Evolutionary conservation across 2,113 vertebrate species (phyloP), one percentile per base, ranked within the genome.

Genomic region (Ramphastos sulfuratus): DNA sequence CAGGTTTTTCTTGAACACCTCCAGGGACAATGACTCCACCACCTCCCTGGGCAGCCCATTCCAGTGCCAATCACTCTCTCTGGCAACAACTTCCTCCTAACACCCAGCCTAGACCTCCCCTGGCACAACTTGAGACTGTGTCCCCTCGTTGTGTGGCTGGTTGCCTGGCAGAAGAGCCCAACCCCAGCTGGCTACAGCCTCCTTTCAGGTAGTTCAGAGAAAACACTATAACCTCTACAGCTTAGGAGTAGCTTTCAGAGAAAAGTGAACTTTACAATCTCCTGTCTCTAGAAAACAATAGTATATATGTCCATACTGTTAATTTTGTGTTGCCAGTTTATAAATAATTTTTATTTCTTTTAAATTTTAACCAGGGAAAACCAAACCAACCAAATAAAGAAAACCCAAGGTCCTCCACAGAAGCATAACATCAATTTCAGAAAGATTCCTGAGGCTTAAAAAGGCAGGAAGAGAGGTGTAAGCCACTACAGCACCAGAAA

Each of bases 291-390:
- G 50, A 88, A 94, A 91, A 72, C 58, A 85, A 69, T 21, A 18
- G 19, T 23, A 84, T n/a, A 8, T 90, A 89, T 55, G 70, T 30
- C 54, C 82, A 66, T 74, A 73, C 31, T 9, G 24, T 86, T 89
- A 89, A 82, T 80, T 94, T 91, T 64, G 33, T 65, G 23, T 70
- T 85, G 64, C 28, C 21, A 79, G 70, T 84, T 92, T 79, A 95
- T 94, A 93, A 95, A 96, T 91, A 88, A 94, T 88, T 85, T 72
- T 61, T 86, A 89, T 55, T 83, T 60, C 8, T 50, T 94, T 94
- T 78, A 87, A 94, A 88, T 72, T 94, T 93, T 87, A 93, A 93
- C 21, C 9, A 78, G 42, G 42, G 28, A 46, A 70, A 80, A 79
- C 6, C 44, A 46, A 46, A 46, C 44, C 44, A 46, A 46, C 44